Evolutionary conservation across 2,113 vertebrate genomes (phyloP).

Genomic region (Ophiodon elongatus): DNA sequence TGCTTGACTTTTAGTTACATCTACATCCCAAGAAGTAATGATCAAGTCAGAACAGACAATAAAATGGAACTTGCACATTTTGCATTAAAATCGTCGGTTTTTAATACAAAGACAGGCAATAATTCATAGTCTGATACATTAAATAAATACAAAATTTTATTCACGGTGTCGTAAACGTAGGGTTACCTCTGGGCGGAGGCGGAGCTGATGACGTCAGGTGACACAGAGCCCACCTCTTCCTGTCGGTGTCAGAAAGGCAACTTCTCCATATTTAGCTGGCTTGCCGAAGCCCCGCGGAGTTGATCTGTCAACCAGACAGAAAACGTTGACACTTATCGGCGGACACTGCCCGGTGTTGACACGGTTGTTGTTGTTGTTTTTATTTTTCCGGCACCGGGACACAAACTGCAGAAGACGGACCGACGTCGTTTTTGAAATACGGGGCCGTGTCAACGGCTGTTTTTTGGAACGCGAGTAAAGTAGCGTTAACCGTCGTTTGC

Average conservation of each 20-base stretch:
- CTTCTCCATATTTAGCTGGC: constrained; percentile 87
- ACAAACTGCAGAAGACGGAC: constrained; percentile 16
- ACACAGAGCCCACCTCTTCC: constrained; percentile 76
- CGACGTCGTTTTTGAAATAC: constrained; percentile 27
- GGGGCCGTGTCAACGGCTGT: constrained; percentile 45
- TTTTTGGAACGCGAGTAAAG: constrained; percentile 65
- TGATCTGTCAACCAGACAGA: constrained; percentile 73
- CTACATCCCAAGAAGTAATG: neutral
- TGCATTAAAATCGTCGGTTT: too few species aligned
- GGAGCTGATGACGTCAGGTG: constrained; percentile 69
- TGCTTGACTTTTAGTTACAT: neutral
- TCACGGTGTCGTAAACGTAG: constrained; percentile 5
- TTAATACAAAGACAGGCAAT: neutral
- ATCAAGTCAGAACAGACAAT: neutral
- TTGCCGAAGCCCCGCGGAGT: constrained; percentile 74
- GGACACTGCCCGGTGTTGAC: constrained; percentile 45
- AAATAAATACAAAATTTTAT: too few species aligned
- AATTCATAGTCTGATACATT: neutral
- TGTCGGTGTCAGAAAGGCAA: constrained; percentile 81
- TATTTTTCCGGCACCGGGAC: neutral
- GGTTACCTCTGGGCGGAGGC: constrained; percentile 49
- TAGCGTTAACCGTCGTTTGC: constrained; percentile 56
- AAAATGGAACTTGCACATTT: neutral
- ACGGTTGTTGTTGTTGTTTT: neutral
- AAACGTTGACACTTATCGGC: constrained; percentile 49